Percentiles rank a stretch among this genome's conserved stretches.
Evolutionary conservation across 1,140 invertebrate species (phyloP).

Genomic region (Ceratina japonica): DNA sequence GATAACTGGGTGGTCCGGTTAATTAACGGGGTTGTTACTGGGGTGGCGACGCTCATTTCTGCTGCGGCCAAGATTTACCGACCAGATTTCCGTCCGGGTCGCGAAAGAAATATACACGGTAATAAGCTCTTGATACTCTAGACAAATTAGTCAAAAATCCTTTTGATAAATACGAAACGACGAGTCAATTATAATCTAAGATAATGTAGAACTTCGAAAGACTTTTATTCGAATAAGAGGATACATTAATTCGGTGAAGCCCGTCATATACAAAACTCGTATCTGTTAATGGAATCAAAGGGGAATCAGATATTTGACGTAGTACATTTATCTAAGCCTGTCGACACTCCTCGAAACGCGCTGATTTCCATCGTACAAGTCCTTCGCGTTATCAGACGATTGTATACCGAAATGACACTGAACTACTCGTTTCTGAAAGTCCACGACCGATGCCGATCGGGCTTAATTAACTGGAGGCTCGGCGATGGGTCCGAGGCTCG

Average conservation of each 20-base stretch:
- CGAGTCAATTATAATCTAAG: too few relatives aligned
- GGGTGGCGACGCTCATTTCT: neutral
- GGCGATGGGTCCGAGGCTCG: slow-evolving; percentile 69
- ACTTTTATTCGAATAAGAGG: too few relatives aligned
- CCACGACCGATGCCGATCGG: slow-evolving; percentile 73
- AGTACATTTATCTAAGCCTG: too few relatives aligned
- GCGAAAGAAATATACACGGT: neutral
- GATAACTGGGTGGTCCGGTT: slow-evolving; percentile 16
- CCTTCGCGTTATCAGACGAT: too few relatives aligned
- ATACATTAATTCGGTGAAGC: too few relatives aligned
- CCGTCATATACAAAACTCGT: too few relatives aligned
- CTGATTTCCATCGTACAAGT: neutral
- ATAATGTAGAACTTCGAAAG: too few relatives aligned
- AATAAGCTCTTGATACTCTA: neutral
- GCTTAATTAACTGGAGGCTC: slow-evolving; percentile 77
- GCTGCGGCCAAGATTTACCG: neutral
- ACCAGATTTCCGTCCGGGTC: neutral
- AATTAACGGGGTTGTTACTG: neutral
- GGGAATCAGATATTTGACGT: too few relatives aligned
- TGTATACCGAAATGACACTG: neutral
- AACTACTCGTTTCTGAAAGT: slow-evolving; percentile 61
- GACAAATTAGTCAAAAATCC: too few relatives aligned
- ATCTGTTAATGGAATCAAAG: too few relatives aligned
- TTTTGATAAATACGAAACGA: too few relatives aligned
- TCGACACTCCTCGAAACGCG: neutral